Evolutionary conservation across 1,140 invertebrate species (phyloP).

Genomic region (Drosophila repleta): DNA sequence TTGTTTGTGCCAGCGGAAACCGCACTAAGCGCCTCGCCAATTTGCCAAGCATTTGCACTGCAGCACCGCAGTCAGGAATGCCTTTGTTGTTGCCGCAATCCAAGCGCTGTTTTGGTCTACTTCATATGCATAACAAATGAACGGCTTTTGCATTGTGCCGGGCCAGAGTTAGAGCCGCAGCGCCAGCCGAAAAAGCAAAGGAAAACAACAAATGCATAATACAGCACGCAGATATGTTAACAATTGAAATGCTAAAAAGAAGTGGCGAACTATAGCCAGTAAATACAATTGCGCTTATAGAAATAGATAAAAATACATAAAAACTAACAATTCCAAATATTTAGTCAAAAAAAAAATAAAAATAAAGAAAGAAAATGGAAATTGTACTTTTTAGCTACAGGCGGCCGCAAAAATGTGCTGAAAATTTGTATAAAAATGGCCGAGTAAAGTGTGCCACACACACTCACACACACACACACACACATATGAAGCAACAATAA

Average conservation of each 20-base stretch:
- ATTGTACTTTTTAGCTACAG: conserved; percentile 61
- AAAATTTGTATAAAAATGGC: conserved; percentile 71
- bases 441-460: conserved; percentile 53
- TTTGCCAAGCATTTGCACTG: conserved; percentile 35
- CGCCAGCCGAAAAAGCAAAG: conserved; percentile 17
- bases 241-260: conserved; percentile 54
- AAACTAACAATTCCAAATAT: conserved; percentile 79
- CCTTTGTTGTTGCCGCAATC: conserved; percentile 26
- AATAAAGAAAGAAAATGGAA: conserved; percentile 56
- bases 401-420: conserved; percentile 44
- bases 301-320: conserved; percentile 58
- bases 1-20: conserved; percentile 44
- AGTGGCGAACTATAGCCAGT: conserved; percentile 22
- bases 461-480: conserved; percentile 6
- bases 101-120: conserved; percentile 53
- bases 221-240: conserved; percentile 11
- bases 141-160: conserved; percentile 63
- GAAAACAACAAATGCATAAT: conserved; percentile 34
- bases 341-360: conserved; percentile 65
- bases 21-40: conserved; percentile 45
- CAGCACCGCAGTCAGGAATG: conserved; percentile 26
- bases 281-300: conserved; percentile 54
- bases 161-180: conserved; percentile 22
- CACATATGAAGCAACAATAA: conserved; percentile 59
- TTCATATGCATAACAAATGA: conserved; percentile 81